phyloP scores from a whole-genome alignment of 2,888 invertebrate genomes.

The Drosophila paramelanica region DNA sequence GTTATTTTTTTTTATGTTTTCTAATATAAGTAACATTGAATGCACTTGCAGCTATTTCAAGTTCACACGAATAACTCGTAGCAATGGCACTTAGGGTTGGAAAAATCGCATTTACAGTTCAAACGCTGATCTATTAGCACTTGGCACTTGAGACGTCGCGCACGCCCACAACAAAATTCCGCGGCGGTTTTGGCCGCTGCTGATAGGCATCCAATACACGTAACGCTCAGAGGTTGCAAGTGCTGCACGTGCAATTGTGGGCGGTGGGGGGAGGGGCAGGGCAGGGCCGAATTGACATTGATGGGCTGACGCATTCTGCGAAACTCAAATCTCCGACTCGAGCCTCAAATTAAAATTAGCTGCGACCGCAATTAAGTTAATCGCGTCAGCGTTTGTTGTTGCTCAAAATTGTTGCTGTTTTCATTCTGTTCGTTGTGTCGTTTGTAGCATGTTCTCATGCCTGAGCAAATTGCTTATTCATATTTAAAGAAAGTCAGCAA shows the following conservation, averaged over 20 bases:
- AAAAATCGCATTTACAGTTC: conserved; percentile 8
- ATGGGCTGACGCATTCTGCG: conserved; percentile 41
- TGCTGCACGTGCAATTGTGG: neutral
- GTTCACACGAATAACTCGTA: conserved; percentile 21
- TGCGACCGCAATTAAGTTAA: conserved; percentile 68
- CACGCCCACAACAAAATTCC: conserved; percentile 42
- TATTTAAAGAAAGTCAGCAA: conserved; percentile 61
- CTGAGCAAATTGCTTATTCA: conserved; percentile 49
- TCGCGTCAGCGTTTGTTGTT: conserved; percentile 26
- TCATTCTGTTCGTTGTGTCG: conserved; percentile 35
- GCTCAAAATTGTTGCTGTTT: conserved; percentile 26
- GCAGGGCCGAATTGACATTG: conserved; percentile 35
- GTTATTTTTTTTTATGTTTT: neutral
- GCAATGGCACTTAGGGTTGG: neutral
- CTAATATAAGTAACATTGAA: conserved; percentile 6
- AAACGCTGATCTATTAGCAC: conserved; percentile 23
- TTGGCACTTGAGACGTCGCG: too few species aligned
- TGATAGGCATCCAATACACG: conserved; percentile 42
- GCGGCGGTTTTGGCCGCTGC: conserved; percentile 13
- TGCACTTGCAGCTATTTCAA: conserved; percentile 28
- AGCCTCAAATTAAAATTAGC: conserved; percentile 43
- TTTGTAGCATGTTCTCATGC: conserved; percentile 62
- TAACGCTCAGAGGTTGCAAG: conserved; percentile 7
- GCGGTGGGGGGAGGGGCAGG: neutral
- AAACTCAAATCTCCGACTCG: conserved; percentile 21